Evolutionary conservation across 2,113 vertebrate species (phyloP), one percentile per base, ranked within the genome.

Genomic region (Arenaria interpres): DNA sequence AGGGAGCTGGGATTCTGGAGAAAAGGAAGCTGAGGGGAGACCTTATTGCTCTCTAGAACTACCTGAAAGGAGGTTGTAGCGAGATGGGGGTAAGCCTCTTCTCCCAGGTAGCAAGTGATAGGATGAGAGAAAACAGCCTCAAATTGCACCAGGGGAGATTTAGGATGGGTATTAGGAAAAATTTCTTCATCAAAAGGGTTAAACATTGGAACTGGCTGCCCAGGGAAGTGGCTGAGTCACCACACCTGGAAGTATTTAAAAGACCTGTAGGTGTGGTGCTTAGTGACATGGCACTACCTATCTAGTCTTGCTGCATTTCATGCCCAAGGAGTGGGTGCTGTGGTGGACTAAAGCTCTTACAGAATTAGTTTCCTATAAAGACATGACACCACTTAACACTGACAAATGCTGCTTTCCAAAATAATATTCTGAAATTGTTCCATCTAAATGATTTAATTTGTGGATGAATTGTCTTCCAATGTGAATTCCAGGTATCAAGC

Each of bases 41-140:
- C 28, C 3, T 84, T 3, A 24, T 0, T 0, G 1, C 9, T 37
- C 24, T 41, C 67, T 19, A 14, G 10, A 57, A 2, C 9, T 80
- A 2, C 32, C 32, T 59, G 43, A 62, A 56, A 8, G 25, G 37
- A 33, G 24, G 1, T 0, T 68, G 27, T 15, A 48, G 57, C 0
- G 2, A 57, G 14, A 14, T 46, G 25, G 9, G 8, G 1, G 10
- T 35, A 0, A 0, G 35, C 33, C 43, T 68, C n/a, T 54, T 54
- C 6, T 78, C 6, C 45, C 32, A 66, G 20, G 22, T 32, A 41
- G 24, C 10, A 35, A 53, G 28, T 3, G 5, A n/a, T 7, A 51
- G 25, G 8, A 59, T 1, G 3, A 74, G 66, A 85, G 30, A 25
- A 56, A 83, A 63, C 4, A 8, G 27, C 51, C 14, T 43, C 12